Conservation (phyloP, 2,113 vertebrate genomes). For the Danionella cerebrum region DNA sequence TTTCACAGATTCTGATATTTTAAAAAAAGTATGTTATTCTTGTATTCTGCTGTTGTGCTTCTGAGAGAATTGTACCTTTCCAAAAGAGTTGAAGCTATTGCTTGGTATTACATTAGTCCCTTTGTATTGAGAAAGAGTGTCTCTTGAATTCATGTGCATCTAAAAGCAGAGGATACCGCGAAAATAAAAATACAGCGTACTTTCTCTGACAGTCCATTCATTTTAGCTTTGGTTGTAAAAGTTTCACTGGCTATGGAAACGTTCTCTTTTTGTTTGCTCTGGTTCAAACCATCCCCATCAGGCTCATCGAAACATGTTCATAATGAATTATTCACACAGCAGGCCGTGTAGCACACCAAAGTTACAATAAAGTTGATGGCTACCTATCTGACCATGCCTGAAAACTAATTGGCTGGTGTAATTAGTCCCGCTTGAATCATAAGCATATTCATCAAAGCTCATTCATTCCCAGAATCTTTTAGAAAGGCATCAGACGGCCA, state of each 20-base stretch:
- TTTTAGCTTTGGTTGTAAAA: too few relatives aligned
- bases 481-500: neutral
- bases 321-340: neutral
- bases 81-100: too few relatives aligned
- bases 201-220: too few relatives aligned
- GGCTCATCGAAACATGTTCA: neutral
- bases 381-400: neutral
- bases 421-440: constrained; percentile 10
- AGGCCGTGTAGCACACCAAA: neutral
- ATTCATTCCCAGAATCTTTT: neutral
- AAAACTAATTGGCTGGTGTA: neutral
- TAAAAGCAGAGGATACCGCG: too few relatives aligned
- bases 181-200: too few relatives aligned
- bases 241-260: neutral
- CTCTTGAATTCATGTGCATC: too few relatives aligned
- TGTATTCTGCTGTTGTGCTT: too few relatives aligned
- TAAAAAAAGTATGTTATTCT: too few relatives aligned
- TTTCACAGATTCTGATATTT: too few relatives aligned
- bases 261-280: neutral
- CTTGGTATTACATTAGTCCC: too few relatives aligned
- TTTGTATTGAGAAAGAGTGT: too few relatives aligned
- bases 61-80: too few relatives aligned
- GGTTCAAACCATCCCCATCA: neutral
- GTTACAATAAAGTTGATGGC: neutral
- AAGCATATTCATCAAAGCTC: constrained; percentile 1